A percentile compares a stretch with the other conserved stretches of the same genome.
Conservation (phyloP, 2,888 invertebrate genomes). For the Agrochola litura region DNA sequence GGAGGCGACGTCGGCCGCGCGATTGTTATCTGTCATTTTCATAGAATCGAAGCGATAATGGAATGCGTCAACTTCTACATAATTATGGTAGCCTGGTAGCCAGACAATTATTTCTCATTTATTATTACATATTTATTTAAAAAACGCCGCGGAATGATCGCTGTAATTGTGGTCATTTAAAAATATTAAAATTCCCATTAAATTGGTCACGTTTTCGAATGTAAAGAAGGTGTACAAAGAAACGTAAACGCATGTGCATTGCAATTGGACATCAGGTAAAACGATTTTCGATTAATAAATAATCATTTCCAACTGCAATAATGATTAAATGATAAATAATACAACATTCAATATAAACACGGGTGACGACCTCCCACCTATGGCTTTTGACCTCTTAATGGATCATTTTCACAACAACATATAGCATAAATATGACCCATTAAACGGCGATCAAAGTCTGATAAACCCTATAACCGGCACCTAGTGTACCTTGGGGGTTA, state of each 20-base stretch:
- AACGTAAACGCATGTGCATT: constrained; percentile 1
- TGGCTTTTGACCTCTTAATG: constrained; percentile 52
- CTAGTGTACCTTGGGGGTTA: constrained; percentile 61
- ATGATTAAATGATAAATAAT: constrained; percentile 40
- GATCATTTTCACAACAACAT: constrained; percentile 58
- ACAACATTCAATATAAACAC: constrained; percentile 52
- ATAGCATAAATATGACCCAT: constrained; percentile 65
- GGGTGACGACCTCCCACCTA: constrained; percentile 41
- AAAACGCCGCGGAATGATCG: constrained; percentile 22
- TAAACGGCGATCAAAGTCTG: constrained; percentile 57
- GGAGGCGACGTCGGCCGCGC: constrained; percentile 48
- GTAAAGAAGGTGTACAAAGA: constrained; percentile 23
- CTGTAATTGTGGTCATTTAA: constrained; percentile 31
- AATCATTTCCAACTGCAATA: constrained; percentile 26
- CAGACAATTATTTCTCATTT: constrained; percentile 58
- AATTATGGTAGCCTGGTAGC: constrained; percentile 55
- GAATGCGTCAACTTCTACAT: constrained; percentile 62
- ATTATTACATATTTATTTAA: constrained; percentile 42
- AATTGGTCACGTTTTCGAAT: constrained; percentile 53
- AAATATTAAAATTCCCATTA: constrained; percentile 37
- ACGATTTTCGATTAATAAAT: constrained; percentile 21
- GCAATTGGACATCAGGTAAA: neutral
- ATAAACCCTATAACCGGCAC: constrained; percentile 58
- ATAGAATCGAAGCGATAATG: constrained; percentile 64
- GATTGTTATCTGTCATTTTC: constrained; percentile 68